Evolutionary conservation across 2,888 invertebrate genomes (phyloP).

Genomic region (Cylloceria caligata): DNA sequence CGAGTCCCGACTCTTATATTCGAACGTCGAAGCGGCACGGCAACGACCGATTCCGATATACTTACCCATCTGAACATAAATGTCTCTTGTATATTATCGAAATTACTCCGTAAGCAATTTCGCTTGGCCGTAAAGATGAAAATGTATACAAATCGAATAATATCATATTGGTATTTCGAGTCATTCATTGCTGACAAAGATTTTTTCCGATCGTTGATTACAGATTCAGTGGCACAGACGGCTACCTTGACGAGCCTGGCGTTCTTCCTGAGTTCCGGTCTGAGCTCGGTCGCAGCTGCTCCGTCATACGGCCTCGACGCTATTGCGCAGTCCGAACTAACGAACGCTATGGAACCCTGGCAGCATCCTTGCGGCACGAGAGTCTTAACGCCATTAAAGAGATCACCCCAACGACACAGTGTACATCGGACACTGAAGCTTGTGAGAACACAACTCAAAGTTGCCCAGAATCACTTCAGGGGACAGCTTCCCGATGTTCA

Average conservation of each 20-base stretch:
- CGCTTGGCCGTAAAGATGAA: conserved; percentile 27
- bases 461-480: conserved; percentile 82
- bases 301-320: conserved; percentile 75
- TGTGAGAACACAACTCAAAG: conserved; percentile 82
- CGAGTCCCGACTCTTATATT: conserved; percentile 73
- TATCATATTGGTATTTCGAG: conserved; percentile 5
- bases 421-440: conserved; percentile 80
- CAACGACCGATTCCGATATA: conserved; percentile 56
- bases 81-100: conserved; percentile 49
- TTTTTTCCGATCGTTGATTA: conserved; percentile 67
- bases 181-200: conserved; percentile 46
- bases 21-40: not conserved
- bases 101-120: conserved; percentile 42
- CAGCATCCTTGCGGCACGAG: conserved; percentile 81
- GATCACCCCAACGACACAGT: conserved; percentile 78
- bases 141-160: conserved; percentile 31
- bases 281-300: conserved; percentile 75
- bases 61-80: conserved; percentile 27
- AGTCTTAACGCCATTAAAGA: conserved; percentile 75
- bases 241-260: conserved; percentile 81
- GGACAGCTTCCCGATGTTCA: conserved; percentile 80
- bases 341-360: conserved; percentile 80
- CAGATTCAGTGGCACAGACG: conserved; percentile 83
- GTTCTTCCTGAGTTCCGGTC: conserved; percentile 79
- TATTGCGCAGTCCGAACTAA: conserved; percentile 68